Evolutionary conservation across 2,888 invertebrate species (phyloP).

Genomic region (Antitype chi): DNA sequence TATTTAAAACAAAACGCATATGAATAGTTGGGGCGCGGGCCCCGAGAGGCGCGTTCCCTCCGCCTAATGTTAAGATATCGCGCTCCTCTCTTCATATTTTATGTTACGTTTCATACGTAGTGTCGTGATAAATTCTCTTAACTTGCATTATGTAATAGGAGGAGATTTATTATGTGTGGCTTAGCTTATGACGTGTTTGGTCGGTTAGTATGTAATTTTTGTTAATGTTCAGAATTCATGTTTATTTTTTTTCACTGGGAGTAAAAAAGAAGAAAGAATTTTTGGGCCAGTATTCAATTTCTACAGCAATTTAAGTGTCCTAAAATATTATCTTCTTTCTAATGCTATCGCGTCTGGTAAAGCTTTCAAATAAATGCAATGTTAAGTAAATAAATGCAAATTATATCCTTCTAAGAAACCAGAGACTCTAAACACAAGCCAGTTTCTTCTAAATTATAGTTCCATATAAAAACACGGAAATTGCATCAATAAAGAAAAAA

Average conservation of each 20-base stretch:
- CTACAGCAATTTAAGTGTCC: neutral
- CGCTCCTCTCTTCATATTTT: slow-evolving; percentile 72
- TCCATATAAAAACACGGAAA: slow-evolving; percentile 61
- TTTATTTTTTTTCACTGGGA: neutral
- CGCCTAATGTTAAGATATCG: slow-evolving; percentile 66
- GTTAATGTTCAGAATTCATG: neutral
- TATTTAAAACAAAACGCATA: slow-evolving; percentile 72
- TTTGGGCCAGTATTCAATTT: neutral
- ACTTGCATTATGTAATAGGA: slow-evolving; percentile 61
- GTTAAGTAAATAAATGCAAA: neutral
- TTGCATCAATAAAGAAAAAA: slow-evolving; percentile 62
- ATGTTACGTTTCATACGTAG: slow-evolving; percentile 65
- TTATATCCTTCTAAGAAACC: neutral
- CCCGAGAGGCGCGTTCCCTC: slow-evolving; percentile 57
- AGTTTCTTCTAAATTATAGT: slow-evolving; percentile 37
- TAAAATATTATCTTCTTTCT: neutral
- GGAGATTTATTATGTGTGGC: slow-evolving; percentile 33
- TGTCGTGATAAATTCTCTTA: slow-evolving; percentile 67
- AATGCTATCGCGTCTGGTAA: no score
- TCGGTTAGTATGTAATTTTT: neutral
- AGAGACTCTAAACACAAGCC: neutral
- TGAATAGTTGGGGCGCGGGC: slow-evolving; percentile 60
- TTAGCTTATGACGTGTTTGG: slow-evolving; percentile 18
- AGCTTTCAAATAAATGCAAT: neutral
- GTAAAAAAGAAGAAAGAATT: neutral